Percentiles rank a stretch among this genome's conserved stretches.
These are phyloP conservation scores for Xylocampa areola DNA, from an alignment of 2,888 invertebrate genomes.

Conservation along the genomic window DNA sequence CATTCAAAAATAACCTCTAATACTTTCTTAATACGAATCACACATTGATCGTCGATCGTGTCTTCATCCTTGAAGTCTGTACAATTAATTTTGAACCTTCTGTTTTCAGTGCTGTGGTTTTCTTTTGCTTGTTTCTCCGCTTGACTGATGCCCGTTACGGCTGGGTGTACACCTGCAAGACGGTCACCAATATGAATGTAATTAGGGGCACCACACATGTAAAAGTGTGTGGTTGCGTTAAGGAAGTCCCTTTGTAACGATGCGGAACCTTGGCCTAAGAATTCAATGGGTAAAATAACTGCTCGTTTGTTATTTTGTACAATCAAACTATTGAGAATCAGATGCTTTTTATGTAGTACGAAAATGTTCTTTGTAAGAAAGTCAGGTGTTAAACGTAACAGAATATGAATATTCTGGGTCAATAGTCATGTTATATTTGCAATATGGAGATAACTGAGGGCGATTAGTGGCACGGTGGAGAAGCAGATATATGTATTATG, in stretches of 20 bases:
- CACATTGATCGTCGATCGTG: constrained; percentile 69
- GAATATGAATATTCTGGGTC: not conserved
- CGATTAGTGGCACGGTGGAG: too few species aligned
- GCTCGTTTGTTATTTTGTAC: constrained; percentile 30
- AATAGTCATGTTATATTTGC: too few species aligned
- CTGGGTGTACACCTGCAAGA: constrained; percentile 82
- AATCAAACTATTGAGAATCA: constrained; percentile 36
- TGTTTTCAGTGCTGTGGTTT: constrained; percentile 19
- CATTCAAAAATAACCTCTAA: constrained; percentile 72
- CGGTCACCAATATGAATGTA: constrained; percentile 87
- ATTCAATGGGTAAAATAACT: constrained; percentile 57
- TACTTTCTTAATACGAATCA: constrained; percentile 72
- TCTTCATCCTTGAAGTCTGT: constrained; percentile 69
- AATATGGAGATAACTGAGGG: too few species aligned
- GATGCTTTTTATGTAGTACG: constrained; percentile 23
- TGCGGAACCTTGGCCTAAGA: constrained; percentile 57
- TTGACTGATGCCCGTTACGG: constrained; percentile 82
- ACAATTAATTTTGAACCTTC: constrained; percentile 58
- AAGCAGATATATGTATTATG: too few species aligned
- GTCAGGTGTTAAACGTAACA: not conserved
- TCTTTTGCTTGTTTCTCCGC: constrained; percentile 62
- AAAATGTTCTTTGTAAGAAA: not conserved
- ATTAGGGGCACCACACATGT: constrained; percentile 80
- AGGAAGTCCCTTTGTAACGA: constrained; percentile 77
- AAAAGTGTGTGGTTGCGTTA: constrained; percentile 80